phyloP scores from a whole-genome alignment of 2,888 invertebrate species.

The Zhuqinia jingwanae region DNA sequence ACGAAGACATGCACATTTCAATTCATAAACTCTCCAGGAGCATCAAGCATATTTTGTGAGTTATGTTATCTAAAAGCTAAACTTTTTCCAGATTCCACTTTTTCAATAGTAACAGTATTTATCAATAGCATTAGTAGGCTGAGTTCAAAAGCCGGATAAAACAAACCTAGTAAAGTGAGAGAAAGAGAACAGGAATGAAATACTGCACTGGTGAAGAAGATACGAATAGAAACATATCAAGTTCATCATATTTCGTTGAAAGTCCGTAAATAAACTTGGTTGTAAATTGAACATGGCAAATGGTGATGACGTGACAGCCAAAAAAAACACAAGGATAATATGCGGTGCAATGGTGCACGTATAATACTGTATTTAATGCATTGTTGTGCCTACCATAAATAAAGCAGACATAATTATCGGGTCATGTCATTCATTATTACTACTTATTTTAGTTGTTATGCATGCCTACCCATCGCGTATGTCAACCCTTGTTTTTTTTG shows the following conservation, averaged over 20 bases:
- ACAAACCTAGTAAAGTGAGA: neutral
- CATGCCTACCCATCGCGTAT: too few species aligned
- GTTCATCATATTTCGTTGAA: slow-evolving; percentile 12
- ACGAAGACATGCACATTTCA: slow-evolving; percentile 9
- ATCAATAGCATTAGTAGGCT: slow-evolving; percentile 9
- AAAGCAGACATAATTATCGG: too few species aligned
- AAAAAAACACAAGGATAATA: too few species aligned
- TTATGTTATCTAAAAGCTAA: slow-evolving; percentile 35
- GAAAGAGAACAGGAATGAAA: neutral
- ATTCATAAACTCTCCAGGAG: neutral
- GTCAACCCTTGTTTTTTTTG: too few species aligned
- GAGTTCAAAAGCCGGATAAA: slow-evolving; percentile 66
- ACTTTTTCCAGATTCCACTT: slow-evolving; percentile 55
- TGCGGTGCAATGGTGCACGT: neutral
- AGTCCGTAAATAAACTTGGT: neutral
- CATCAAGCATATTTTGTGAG: neutral
- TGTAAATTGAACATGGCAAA: neutral
- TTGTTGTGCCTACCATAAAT: neutral
- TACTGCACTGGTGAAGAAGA: slow-evolving; percentile 5
- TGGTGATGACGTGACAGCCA: slow-evolving; percentile 35
- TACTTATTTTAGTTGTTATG: too few species aligned
- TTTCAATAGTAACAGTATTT: slow-evolving; percentile 39
- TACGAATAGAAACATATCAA: neutral
- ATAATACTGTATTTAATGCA: neutral
- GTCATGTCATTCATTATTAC: too few species aligned